Base-by-base conservation (phyloP, 2,888 invertebrate genomes). In the Smittia sp. region DNA sequence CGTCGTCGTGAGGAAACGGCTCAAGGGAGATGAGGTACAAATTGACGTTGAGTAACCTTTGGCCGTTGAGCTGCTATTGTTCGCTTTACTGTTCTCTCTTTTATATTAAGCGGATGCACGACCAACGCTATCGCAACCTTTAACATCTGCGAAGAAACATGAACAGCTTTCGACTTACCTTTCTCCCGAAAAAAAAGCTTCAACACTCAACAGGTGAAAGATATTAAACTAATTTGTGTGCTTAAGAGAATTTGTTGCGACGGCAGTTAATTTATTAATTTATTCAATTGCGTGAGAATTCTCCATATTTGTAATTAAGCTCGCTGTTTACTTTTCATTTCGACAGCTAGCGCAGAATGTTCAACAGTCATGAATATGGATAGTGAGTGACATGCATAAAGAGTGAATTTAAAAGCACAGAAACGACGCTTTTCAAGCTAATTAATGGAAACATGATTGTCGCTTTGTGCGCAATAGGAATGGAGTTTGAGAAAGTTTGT, bases 221-320 rank as follows among this genome's bases (percentile, higher is more conserved):
- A 66, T 63, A 32, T 68, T 27, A 27, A 15, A 68, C 9, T 46
- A 68, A 68, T 68, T 68, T 68, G 68, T 68, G 46, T 68, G 52
- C 27, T 52, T 52, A 52, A 69, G 69, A 25, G 27, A 52, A 41
- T 68, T 68, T 46, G 39, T 66, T n/a, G 24, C 27, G 20, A 39
- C 22, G 27, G 9, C 11, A 41, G 67, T 46, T 69, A 69, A 69
- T 69, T 69, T 69, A 69, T 69, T 69, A 69, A 69, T 69, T 69
- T 69, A 69, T 69, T 24, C 54, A 25, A 52, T 69, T 69, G 69
- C 69, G 69, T 69, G 69, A 69, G 69, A 69, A 69, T 24, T 1
- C 15, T 52, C 69, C 52, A 54, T 69, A 69, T 52, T 69, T 52
- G 22, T 20, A 41, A 41, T 67, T 67, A 41, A 67, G 38, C 22